These are phyloP conservation scores for Leptodirus hochenwartii DNA, from an alignment of 2,888 invertebrate species.

Conservation along the genomic window DNA sequence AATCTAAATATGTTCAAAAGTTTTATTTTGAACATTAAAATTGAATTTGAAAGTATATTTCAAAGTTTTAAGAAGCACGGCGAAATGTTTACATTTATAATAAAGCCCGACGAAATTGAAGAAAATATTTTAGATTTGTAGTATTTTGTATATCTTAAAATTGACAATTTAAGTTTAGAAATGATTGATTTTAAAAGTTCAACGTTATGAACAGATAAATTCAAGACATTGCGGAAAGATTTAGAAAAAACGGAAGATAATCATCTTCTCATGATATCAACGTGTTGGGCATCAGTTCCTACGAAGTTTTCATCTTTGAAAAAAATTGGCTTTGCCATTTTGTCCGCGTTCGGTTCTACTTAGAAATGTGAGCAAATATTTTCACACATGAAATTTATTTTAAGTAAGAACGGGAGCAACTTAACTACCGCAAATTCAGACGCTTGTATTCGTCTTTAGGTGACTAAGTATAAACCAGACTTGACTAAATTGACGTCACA, in stretches of 20 bases:
- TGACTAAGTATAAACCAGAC: slow-evolving; percentile 9
- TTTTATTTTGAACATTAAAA: slow-evolving; percentile 7
- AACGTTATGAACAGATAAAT: slow-evolving; percentile 12
- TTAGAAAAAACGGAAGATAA: slow-evolving; percentile 11
- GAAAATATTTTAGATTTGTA: slow-evolving; percentile 9
- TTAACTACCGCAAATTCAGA: slow-evolving; percentile 12
- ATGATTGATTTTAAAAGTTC: slow-evolving; percentile 11
- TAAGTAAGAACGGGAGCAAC: slow-evolving; percentile 11
- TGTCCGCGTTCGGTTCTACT: slow-evolving; percentile 12
- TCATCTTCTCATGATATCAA: slow-evolving; percentile 12
- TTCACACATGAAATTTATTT: slow-evolving; percentile 13
- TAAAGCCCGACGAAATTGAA: slow-evolving; percentile 9
- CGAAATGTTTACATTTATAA: slow-evolving; percentile 10
- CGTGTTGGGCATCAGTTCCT: slow-evolving; percentile 13
- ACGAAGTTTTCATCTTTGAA: slow-evolving; percentile 12
- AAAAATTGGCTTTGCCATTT: slow-evolving; percentile 13
- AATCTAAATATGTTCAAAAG: slow-evolving; percentile 8
- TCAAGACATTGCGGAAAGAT: slow-evolving; percentile 12
- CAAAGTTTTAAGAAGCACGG: slow-evolving; percentile 9
- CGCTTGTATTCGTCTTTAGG: slow-evolving; percentile 12
- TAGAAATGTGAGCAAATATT: slow-evolving; percentile 13
- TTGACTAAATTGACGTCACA: slow-evolving; percentile 11
- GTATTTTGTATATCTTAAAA: slow-evolving; percentile 10
- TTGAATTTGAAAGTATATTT: slow-evolving; percentile 8
- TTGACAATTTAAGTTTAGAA: slow-evolving; percentile 10